Conservation (phyloP, 1,140 invertebrate species). For the Druon quercuslanigerum region DNA sequence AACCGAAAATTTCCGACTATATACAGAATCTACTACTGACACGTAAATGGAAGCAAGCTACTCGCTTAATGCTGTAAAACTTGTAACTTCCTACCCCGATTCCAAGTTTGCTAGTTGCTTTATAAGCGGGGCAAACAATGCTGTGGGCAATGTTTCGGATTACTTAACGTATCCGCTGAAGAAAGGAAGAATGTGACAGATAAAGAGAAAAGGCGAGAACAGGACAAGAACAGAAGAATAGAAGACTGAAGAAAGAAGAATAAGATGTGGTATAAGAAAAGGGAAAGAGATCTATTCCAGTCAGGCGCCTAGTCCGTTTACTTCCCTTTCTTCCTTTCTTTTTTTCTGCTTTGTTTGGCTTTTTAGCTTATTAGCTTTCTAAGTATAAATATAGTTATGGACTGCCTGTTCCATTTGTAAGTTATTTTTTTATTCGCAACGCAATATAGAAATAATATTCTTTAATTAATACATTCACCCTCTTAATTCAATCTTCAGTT, state of each 20-base stretch:
- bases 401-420: not conserved
- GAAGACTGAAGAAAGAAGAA: not conserved
- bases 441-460: no score
- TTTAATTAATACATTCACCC: no score
- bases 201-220: not conserved
- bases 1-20: no score
- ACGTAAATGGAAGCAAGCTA: not conserved
- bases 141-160: not conserved
- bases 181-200: not conserved
- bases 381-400: not conserved
- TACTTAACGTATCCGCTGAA: not conserved
- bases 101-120: constrained; percentile 1
- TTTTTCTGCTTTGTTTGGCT: not conserved
- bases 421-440: not conserved
- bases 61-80: not conserved
- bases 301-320: not conserved
- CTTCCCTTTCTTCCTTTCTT: not conserved
- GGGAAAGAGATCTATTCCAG: not conserved
- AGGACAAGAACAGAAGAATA: not conserved
- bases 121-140: not conserved
- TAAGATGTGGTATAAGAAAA: no score
- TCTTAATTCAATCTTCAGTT: no score
- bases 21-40: no score
- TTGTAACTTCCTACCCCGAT: not conserved
- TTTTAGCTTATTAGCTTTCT: not conserved